A percentile compares a stretch with the other conserved stretches of the same genome.
These are phyloP conservation scores for Camponotus fellah DNA, from an alignment of 2,888 invertebrate species.

Conservation along the genomic window DNA sequence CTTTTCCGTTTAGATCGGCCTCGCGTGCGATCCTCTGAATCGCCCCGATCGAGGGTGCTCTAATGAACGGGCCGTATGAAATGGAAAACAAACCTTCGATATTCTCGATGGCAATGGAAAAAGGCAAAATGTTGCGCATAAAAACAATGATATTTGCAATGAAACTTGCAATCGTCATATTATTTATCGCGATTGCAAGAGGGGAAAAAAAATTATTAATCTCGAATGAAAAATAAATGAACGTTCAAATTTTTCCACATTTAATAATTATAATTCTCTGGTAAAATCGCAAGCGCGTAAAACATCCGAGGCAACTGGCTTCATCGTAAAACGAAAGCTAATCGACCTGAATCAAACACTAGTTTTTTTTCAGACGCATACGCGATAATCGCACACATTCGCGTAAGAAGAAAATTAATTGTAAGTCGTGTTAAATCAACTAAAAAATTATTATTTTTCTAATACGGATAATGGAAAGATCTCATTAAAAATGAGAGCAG, in stretches of 20 bases:
- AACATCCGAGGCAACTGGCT: not conserved
- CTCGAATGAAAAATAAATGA: constrained; percentile 1
- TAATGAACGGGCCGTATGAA: constrained; percentile 37
- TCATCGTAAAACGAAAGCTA: not conserved
- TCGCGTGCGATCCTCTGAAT: constrained; percentile 29
- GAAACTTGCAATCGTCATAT: not conserved
- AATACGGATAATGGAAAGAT: too few relatives aligned
- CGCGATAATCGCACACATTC: not conserved
- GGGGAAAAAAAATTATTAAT: constrained; percentile 25
- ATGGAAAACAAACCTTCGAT: constrained; percentile 33
- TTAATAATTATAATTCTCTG: not conserved
- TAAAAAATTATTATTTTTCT: not conserved
- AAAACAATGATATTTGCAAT: constrained; percentile 11
- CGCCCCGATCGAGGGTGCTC: constrained; percentile 31
- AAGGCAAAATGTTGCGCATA: constrained; percentile 21
- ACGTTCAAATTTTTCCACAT: not conserved
- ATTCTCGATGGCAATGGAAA: constrained; percentile 1
- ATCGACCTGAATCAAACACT: too few relatives aligned
- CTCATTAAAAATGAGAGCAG: constrained; percentile 9
- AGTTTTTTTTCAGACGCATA: not conserved
- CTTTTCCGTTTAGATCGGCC: constrained; percentile 56
- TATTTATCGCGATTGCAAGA: constrained; percentile 19
- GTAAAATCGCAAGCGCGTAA: not conserved
- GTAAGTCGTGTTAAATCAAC: not conserved
- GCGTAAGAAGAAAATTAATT: not conserved